These are phyloP conservation scores for Lepidostoma basale DNA, from an alignment of 1,140 invertebrate species.

Conservation along the genomic window DNA sequence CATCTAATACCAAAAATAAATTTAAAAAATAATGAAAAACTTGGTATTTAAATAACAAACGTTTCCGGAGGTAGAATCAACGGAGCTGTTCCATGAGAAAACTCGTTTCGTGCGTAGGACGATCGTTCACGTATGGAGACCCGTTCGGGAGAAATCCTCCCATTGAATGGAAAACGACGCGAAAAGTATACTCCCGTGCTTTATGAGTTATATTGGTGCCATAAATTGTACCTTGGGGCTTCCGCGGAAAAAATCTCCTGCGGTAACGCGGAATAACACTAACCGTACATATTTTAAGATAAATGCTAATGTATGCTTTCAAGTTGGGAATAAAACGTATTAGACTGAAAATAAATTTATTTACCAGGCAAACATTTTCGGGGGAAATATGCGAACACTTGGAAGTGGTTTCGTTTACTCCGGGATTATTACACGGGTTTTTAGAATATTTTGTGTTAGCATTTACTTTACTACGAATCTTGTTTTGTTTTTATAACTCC, in stretches of 20 bases:
- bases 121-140: no score
- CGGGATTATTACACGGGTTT: no score
- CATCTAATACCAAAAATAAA: no score
- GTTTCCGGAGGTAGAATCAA: not conserved
- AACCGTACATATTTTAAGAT: not conserved
- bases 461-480: no score
- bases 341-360: slow-evolving; percentile 14
- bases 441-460: no score
- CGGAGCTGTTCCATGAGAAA: no score
- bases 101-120: no score
- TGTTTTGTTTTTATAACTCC: no score
- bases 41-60: no score
- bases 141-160: not conserved
- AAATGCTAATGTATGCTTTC: slow-evolving; percentile 7
- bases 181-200: not conserved
- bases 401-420: not conserved
- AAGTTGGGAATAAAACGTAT: slow-evolving; percentile 4
- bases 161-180: not conserved
- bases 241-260: not conserved
- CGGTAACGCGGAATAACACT: slow-evolving; percentile 3
- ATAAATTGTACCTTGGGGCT: slow-evolving; percentile 16
- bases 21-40: no score
- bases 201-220: slow-evolving; percentile 28
- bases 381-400: not conserved
- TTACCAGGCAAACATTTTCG: not conserved